Evolutionary conservation across 2,888 invertebrate genomes (phyloP), one percentile per base, ranked within the genome.

Genomic region (Cacoxenus indagator): DNA sequence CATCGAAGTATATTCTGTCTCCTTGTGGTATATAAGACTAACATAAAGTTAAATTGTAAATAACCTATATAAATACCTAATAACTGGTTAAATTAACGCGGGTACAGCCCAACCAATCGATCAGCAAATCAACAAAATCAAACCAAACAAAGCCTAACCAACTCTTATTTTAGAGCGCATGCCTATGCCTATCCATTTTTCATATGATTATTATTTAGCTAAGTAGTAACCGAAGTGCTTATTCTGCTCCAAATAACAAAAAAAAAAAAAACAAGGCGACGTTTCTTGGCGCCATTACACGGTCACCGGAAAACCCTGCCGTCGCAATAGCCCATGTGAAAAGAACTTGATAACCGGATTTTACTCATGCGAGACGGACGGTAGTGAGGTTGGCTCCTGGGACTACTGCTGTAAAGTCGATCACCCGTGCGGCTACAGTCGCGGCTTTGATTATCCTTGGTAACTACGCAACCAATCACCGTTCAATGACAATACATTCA

Each of bases 371-470:
- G 94, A 95, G 77, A 91, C 94, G 0, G 95, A 95, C 75, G 92
- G 92, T 0, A 90, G 91, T 0, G 92, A 92, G 77, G 86, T 89
- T 76, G 92, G 92, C 6, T 90, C 92, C 1, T 96, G 95, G 95
- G 96, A 96, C 84, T 96, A 96, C 81, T 96, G 96, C 83, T 96
- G 96, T 79, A 91, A 93, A 27, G 93, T 95, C 0, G 92, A 92
- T 43, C 95, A 95, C 84, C 92, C 93, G 64, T 96, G 96, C 84
- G 96, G 96, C 1, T 95, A 93, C 83, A 95, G 95, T 27, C 92
- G 93, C 84, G 95, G 95, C 71, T 94, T 93, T 82, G 90, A 91
- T 67, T 95, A 95, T 84, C 94, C 94, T 70, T 96, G 96, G 95
- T 95, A 88, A 88, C 75, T 17, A n/a, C n/a, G n/a, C n/a, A n/a